Evolutionary conservation across 2,888 invertebrate species (phyloP).

Genomic region (Atrina japonica): DNA sequence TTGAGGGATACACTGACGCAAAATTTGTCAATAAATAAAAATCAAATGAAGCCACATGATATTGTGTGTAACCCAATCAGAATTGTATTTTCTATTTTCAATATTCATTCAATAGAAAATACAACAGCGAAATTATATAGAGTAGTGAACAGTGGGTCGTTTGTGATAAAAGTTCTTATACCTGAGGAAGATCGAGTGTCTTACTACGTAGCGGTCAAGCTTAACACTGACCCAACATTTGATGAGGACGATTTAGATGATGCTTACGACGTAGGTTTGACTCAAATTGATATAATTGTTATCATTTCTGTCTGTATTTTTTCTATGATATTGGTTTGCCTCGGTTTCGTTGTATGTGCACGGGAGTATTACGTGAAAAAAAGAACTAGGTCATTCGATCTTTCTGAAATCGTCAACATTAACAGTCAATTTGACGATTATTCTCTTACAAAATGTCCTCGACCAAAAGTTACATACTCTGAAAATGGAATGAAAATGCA

Average conservation of each 20-base stretch:
- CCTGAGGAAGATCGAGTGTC: background rate
- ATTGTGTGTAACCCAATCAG: too few species aligned
- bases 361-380: conserved; percentile 64
- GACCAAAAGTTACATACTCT: conserved; percentile 59
- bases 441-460: conserved; percentile 66
- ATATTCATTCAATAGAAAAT: too few species aligned
- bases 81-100: too few species aligned
- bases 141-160: too few species aligned
- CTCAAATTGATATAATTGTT: conserved; percentile 63
- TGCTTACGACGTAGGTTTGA: conserved; percentile 39
- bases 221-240: conserved; percentile 1
- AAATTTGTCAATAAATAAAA: too few species aligned
- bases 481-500: conserved; percentile 53
- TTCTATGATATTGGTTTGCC: conserved; percentile 57
- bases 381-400: conserved; percentile 63
- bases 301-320: conserved; percentile 64
- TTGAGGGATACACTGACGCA: too few species aligned
- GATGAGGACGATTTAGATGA: background rate
- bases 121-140: too few species aligned
- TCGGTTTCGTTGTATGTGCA: conserved; percentile 57
- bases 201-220: conserved; percentile 1
- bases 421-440: conserved; percentile 67
- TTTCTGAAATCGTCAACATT: conserved; percentile 59
- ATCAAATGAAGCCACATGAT: too few species aligned
- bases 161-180: too few species aligned